phyloP scores from a whole-genome alignment of 2,113 vertebrate genomes.

The Athene noctua region DNA sequence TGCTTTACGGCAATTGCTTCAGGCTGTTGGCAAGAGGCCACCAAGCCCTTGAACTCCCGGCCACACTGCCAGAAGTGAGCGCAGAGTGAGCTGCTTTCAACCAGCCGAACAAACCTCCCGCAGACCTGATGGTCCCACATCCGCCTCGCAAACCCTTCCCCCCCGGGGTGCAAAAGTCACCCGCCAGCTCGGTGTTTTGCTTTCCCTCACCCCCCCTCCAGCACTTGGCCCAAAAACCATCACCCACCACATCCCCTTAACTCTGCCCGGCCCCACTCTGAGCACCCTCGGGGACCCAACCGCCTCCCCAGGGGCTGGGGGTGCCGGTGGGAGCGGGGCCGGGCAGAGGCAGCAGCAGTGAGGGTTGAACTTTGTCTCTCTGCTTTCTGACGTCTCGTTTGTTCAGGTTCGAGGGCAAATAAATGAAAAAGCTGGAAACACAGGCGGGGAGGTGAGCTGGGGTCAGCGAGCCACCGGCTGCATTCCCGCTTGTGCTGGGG shows the following conservation, averaged over 20 bases:
- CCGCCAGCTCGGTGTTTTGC: rapidly evolving
- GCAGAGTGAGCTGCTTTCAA: rapidly evolving
- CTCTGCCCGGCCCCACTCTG: background rate
- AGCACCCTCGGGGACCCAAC: background rate
- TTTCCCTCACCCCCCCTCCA: background rate
- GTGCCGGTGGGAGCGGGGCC: background rate
- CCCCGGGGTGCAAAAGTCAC: background rate
- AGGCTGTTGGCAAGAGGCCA: background rate
- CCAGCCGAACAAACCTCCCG: rapidly evolving
- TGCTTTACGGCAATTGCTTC: background rate
- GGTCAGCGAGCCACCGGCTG: rapidly evolving
- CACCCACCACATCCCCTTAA: background rate
- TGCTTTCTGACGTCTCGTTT: rapidly evolving
- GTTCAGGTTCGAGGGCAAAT: background rate
- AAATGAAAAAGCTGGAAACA: background rate
- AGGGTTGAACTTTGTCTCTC: background rate
- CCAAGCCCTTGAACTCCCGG: background rate
- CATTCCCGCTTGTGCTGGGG: too few relatives aligned
- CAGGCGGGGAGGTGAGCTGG: rapidly evolving
- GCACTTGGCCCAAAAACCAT: background rate
- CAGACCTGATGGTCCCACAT: rapidly evolving
- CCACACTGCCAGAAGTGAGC: rapidly evolving
- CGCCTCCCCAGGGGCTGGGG: too few relatives aligned
- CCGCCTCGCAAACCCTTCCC: background rate
- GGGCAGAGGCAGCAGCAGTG: background rate